Percentiles rank a stretch among this genome's conserved stretches.
phyloP scores from a whole-genome alignment of 1,140 invertebrate species.

The Drosophila repleta region DNA sequence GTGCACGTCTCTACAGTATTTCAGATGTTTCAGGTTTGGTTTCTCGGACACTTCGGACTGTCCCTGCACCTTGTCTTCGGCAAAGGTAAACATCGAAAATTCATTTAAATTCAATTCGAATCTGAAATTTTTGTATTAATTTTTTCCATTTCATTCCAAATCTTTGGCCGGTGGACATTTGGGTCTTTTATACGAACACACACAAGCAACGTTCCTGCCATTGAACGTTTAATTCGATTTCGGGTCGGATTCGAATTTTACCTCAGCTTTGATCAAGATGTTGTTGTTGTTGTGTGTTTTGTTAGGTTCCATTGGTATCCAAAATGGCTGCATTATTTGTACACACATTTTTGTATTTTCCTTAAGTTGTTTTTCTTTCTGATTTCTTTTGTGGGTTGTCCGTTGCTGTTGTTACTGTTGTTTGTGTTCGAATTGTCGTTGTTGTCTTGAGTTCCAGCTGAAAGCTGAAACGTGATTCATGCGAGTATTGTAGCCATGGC shows the following conservation, averaged over 20 bases:
- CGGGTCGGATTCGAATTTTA: slow-evolving; percentile 60
- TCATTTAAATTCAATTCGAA: slow-evolving; percentile 82
- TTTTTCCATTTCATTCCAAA: slow-evolving; percentile 5
- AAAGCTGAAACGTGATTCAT: slow-evolving; percentile 72
- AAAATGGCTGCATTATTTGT: slow-evolving; percentile 82
- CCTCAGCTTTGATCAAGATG: slow-evolving; percentile 52
- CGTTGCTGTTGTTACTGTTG: slow-evolving; percentile 28
- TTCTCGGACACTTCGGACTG: background rate
- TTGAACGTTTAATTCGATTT: slow-evolving; percentile 74
- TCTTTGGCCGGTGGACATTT: slow-evolving; percentile 40
- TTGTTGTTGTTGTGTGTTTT: slow-evolving; percentile 52
- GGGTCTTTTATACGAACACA: slow-evolving; percentile 68
- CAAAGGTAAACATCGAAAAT: slow-evolving; percentile 53
- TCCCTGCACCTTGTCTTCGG: slow-evolving; percentile 18
- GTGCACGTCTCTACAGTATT: slow-evolving; percentile 40
- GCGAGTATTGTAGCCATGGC: slow-evolving; percentile 46
- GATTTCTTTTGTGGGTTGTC: slow-evolving; percentile 4
- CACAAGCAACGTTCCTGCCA: slow-evolving; percentile 37
- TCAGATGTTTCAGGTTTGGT: slow-evolving; percentile 38
- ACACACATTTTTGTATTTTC: slow-evolving; percentile 63
- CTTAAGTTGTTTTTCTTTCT: slow-evolving; percentile 10
- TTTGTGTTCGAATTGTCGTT: slow-evolving; percentile 27
- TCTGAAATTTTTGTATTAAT: slow-evolving; percentile 68
- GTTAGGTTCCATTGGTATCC: slow-evolving; percentile 75
- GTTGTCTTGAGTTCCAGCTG: slow-evolving; percentile 32